Conservation (phyloP, 2,797 vertebrate species). For the Podarcis lilfordi region DNA sequence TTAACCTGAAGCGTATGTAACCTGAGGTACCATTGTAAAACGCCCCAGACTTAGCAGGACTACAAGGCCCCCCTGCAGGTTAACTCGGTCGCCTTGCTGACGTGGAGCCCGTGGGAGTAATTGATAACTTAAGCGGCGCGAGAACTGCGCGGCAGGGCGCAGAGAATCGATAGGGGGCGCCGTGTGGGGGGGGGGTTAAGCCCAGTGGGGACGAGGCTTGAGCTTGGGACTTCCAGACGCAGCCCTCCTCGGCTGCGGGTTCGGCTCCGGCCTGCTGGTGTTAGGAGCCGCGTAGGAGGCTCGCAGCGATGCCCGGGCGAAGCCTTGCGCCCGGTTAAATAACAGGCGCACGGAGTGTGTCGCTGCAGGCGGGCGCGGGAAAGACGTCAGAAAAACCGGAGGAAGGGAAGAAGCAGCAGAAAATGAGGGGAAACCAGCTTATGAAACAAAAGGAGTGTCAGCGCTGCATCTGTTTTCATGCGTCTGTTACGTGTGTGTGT, state of each 20-base stretch:
- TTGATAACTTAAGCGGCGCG: not conserved
- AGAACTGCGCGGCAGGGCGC: not conserved
- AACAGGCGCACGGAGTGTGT: not conserved
- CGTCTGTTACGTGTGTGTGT: not conserved
- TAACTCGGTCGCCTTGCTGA: too few relatives aligned
- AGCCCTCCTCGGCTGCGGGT: not conserved
- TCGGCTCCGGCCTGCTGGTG: too few relatives aligned
- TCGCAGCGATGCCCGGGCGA: not conserved
- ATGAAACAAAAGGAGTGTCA: not conserved
- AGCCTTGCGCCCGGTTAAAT: not conserved
- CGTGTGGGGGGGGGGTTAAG: too few relatives aligned
- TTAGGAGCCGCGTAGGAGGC: not conserved
- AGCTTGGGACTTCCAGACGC: not conserved
- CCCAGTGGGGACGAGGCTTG: not conserved
- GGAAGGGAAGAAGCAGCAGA: not conserved
- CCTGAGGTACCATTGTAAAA: too few relatives aligned
- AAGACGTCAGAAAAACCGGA: not conserved
- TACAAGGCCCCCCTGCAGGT: too few relatives aligned
- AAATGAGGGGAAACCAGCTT: not conserved
- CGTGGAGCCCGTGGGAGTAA: not conserved
- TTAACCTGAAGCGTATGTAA: too few relatives aligned
- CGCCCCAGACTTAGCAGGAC: not conserved
- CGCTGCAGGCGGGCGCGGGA: not conserved
- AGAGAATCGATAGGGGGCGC: not conserved
- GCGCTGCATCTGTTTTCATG: too few relatives aligned